These are phyloP conservation scores for Rhagoletis pomonella DNA, from an alignment of 1,140 invertebrate genomes.

Conservation along the genomic window DNA sequence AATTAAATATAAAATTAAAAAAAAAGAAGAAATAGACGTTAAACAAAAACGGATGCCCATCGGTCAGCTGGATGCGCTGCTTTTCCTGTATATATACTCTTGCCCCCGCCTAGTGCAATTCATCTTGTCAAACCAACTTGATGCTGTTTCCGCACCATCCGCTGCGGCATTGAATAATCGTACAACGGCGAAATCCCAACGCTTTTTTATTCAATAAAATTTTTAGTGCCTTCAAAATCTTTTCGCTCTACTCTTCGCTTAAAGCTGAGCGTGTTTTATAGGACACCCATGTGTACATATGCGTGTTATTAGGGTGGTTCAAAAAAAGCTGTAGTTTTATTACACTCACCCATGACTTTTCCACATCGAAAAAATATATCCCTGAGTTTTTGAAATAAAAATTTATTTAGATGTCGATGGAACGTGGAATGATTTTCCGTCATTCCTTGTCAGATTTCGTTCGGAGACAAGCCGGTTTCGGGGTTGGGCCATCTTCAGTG, in stretches of 20 bases:
- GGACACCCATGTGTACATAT: not conserved
- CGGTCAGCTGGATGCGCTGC: slow-evolving; percentile 20
- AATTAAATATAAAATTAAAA: not conserved
- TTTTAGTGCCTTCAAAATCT: slow-evolving; percentile 13
- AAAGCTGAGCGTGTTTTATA: not conserved
- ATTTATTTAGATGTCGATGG: too few relatives aligned
- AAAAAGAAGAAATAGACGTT: not conserved
- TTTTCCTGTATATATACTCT: not conserved
- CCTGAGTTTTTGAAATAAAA: too few relatives aligned
- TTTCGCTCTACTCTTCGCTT: not conserved
- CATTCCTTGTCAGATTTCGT: too few relatives aligned
- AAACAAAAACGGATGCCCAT: not conserved
- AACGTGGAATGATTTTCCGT: too few relatives aligned
- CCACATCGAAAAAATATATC: too few relatives aligned
- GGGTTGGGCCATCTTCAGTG: too few relatives aligned
- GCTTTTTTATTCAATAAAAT: slow-evolving; percentile 1
- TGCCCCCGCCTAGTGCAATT: not conserved
- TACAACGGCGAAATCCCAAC: not conserved
- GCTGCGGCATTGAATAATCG: not conserved
- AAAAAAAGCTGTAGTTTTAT: too few relatives aligned
- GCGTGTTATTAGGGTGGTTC: too few relatives aligned
- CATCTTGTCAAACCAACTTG: slow-evolving; percentile 36
- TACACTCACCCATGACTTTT: too few relatives aligned
- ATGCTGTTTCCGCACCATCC: not conserved
- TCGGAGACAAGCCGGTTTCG: too few relatives aligned